Conservation (phyloP, 2,888 invertebrate species). For the Subacronicta megacephala region DNA sequence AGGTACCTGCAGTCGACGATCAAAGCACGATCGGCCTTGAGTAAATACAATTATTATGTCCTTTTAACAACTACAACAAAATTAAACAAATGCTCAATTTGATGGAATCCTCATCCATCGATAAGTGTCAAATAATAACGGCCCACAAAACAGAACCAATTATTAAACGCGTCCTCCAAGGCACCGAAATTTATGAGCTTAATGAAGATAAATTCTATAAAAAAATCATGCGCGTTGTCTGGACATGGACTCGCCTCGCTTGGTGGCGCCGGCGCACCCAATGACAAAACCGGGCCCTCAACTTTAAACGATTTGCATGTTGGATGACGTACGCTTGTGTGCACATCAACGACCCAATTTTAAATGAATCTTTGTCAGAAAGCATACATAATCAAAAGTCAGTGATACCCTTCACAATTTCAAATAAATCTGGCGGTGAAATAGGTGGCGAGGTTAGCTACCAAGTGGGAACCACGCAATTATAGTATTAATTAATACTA, state of each 20-base stretch:
- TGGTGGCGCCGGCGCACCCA: slow-evolving; percentile 43
- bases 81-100: background rate
- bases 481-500: too few relatives aligned
- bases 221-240: slow-evolving; percentile 9
- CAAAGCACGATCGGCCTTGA: too few relatives aligned
- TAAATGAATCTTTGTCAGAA: too few relatives aligned
- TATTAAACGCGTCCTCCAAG: background rate
- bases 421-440: too few relatives aligned
- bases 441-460: too few relatives aligned
- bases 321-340: slow-evolving; percentile 29
- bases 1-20: too few relatives aligned
- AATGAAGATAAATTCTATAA: slow-evolving; percentile 12
- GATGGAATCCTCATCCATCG: background rate
- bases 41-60: too few relatives aligned
- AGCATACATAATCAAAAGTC: too few relatives aligned
- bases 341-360: slow-evolving; percentile 5
- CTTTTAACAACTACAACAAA: too few relatives aligned
- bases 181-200: background rate
- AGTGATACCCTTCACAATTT: too few relatives aligned
- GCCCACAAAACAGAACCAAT: background rate
- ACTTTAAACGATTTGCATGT: slow-evolving; percentile 45
- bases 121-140: background rate
- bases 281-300: slow-evolving; percentile 48
- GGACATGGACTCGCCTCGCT: slow-evolving; percentile 13
- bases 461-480: too few relatives aligned